phyloP scores from a whole-genome alignment of 92 coral and sea anemone species.

The Anthopleura xanthogrammica region DNA sequence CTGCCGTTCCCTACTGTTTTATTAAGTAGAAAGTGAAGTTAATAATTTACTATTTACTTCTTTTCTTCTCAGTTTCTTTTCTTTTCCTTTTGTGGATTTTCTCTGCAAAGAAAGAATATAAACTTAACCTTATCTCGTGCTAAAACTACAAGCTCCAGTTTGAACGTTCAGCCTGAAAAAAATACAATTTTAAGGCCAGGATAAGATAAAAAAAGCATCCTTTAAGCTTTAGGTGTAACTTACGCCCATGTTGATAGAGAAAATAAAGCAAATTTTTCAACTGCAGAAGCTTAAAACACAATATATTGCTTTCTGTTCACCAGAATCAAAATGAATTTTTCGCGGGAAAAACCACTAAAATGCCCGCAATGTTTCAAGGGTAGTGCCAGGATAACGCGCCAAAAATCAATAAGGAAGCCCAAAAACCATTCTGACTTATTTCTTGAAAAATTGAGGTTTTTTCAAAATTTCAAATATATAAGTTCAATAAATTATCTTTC shows the following conservation, averaged over 20 bases:
- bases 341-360: background rate
- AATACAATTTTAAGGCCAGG: background rate
- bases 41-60: conserved; percentile 56
- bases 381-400: background rate
- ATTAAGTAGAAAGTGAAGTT: background rate
- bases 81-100: conserved; percentile 93
- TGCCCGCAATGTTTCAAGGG: background rate
- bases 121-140: background rate
- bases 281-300: background rate
- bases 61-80: conserved; percentile 89
- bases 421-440: background rate
- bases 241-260: background rate
- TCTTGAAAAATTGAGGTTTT: too few relatives aligned
- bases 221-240: background rate
- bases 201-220: background rate
- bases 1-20: too few relatives aligned
- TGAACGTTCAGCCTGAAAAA: background rate
- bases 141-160: background rate
- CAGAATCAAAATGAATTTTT: background rate
- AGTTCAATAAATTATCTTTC: too few relatives aligned
- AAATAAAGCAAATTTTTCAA: background rate
- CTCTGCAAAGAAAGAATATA: conserved; percentile 46
- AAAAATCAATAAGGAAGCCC: background rate
- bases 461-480: too few relatives aligned
- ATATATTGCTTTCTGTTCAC: too few relatives aligned